phyloP scores from a whole-genome alignment of 2,113 vertebrate species.

The Panthera tigris region DNA sequence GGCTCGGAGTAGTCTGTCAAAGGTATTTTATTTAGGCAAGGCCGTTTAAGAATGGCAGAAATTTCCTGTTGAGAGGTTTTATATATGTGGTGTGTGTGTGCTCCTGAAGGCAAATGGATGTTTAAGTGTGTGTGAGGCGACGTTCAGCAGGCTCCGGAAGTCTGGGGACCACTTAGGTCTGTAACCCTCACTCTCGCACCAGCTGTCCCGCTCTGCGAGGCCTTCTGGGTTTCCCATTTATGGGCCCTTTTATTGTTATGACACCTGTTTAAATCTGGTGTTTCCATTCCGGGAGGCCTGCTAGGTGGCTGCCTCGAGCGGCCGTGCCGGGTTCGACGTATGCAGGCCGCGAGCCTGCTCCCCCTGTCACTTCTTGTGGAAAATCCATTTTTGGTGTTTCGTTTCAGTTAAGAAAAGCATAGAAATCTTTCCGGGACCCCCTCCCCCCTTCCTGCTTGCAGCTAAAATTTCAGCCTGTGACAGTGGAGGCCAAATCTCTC shows the following conservation, averaged over 20 bases:
- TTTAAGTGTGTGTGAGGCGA: constrained; percentile 57
- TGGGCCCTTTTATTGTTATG: background rate
- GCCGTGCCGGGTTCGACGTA: background rate
- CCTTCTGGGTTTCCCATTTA: constrained; percentile 41
- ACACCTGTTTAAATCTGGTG: constrained; percentile 68
- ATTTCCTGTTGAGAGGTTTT: constrained; percentile 63
- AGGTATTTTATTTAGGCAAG: constrained; percentile 51
- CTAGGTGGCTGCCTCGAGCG: background rate
- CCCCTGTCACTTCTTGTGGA: background rate
- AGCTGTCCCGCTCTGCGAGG: background rate
- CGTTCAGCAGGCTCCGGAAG: constrained; percentile 3
- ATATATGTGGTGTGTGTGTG: constrained; percentile 29
- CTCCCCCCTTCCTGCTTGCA: background rate
- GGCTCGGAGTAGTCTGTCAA: background rate
- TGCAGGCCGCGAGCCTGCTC: background rate
- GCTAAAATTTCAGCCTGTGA: constrained; percentile 9
- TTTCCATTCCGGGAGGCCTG: background rate
- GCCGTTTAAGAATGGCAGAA: constrained; percentile 39
- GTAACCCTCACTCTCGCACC: background rate
- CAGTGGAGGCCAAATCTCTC: background rate
- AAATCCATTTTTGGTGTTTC: constrained; percentile 58
- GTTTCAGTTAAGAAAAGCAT: constrained; percentile 35
- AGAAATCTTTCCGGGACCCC: background rate
- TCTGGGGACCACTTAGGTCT: constrained; percentile 33
- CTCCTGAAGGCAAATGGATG: background rate